Base-by-base conservation (phyloP, 2,797 vertebrate genomes). In the Amphiprion clarkii region DNA sequence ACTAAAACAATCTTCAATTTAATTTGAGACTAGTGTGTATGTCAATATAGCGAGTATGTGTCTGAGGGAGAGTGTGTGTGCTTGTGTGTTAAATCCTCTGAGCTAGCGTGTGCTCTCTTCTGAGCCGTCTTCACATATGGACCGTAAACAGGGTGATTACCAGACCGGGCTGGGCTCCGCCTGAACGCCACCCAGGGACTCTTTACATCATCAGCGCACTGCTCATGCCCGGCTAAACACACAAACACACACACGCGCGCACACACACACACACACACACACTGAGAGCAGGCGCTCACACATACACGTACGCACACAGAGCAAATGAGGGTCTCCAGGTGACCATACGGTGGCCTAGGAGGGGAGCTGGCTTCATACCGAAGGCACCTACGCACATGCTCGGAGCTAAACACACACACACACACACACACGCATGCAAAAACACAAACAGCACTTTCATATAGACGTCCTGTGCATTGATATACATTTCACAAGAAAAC, bases 101-200 rank as follows among this genome's bases (percentile, higher is more conserved):
- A 80, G 89, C 89, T 71, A 40, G 78, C 27, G 81, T 68, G 74
- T 51, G 77, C 85, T 86, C 93, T 91, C 87, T 71, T 91, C 88
- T 92, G 94, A 93, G 91, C 87, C 78, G 87, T 90, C 91, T 90
- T 94, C 92, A 93, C 93, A 95, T 94, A 94, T 94, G 93, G 93
- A 94, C 92, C 90, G 91, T 94, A 95, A 94, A 94, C 94, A 95
- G 91, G 93, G 92, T 93, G 94, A 94, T 95, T 95, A 95, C 93
- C 90, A 92, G 92, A 93, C 90, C 87, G 86, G 91, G 92, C 93
- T 90, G 91, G 83, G 91, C 91, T 93, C 84, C 66, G 92, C 88
- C 94, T 95, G 94, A 95, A 94, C 88, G 90, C 91, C 93, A 94
- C 93, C 89, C 88, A 88, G 94, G 93, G 93, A 95, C 89, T 93